Conservation (phyloP, 2,113 vertebrate species). For the Thinocorus orbignyianus region DNA sequence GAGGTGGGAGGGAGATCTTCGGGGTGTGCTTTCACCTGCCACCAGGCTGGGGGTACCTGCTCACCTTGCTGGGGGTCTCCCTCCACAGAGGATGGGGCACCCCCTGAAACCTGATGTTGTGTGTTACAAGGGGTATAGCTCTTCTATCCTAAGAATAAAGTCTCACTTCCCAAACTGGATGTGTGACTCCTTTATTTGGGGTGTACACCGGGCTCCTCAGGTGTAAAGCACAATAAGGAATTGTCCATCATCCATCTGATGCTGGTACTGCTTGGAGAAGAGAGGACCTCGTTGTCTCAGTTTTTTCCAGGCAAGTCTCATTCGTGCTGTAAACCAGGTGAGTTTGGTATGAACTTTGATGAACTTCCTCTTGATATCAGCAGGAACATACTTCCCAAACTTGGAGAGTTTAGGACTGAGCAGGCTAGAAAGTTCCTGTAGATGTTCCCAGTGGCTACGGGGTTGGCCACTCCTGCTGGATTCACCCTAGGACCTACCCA, state of each 20-base stretch:
- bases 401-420: neutral
- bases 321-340: neutral
- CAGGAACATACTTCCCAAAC: neutral
- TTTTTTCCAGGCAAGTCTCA: neutral
- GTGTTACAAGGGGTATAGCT: neutral
- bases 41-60: neutral
- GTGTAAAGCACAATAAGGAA: neutral
- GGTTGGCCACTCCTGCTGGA: neutral
- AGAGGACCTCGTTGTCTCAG: neutral
- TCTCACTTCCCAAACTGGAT: neutral
- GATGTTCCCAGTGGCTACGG: neutral
- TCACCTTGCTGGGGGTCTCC: neutral
- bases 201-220: neutral
- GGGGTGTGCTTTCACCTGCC: neutral
- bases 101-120: neutral
- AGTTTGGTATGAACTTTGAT: neutral
- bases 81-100: neutral
- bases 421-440: neutral
- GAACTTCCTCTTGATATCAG: neutral
- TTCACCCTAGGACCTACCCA: neutral
- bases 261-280: neutral
- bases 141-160: constrained; percentile 30
- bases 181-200: neutral
- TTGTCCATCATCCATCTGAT: neutral
- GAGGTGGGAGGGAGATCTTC: neutral